A percentile compares a stretch with the other conserved stretches of the same genome.
Conservation (phyloP, 2,797 vertebrate species). For the Esox masquinongy region DNA sequence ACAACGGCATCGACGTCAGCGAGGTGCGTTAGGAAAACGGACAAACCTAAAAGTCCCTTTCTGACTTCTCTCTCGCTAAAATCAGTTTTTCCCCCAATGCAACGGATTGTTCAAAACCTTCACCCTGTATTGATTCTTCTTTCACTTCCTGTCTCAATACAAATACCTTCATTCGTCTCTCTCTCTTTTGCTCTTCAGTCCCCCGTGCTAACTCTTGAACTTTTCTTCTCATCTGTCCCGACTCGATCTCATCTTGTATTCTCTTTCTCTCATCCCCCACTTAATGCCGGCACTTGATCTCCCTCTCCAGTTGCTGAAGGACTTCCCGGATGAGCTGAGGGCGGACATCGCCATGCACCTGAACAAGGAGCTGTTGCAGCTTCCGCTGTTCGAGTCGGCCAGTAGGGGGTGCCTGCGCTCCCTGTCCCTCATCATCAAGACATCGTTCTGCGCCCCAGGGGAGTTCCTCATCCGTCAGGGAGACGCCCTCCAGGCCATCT, state of each 20-base stretch:
- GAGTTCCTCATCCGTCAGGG: slow-evolving; percentile 89
- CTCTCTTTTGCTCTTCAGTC: not conserved
- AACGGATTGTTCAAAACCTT: not conserved
- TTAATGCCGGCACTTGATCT: too few species aligned
- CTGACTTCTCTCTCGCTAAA: not conserved
- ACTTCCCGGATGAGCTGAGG: slow-evolving; percentile 86
- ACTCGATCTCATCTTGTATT: not conserved
- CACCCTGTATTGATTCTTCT: not conserved
- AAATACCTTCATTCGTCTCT: too few species aligned
- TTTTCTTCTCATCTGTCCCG: not conserved
- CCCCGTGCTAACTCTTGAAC: not conserved
- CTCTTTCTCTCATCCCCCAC: not conserved
- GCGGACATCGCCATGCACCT: slow-evolving; percentile 90
- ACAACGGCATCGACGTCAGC: slow-evolving; percentile 88
- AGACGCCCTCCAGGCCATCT: slow-evolving; percentile 87
- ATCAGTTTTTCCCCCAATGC: not conserved
- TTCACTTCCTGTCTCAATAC: not conserved
- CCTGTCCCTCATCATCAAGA: slow-evolving; percentile 88
- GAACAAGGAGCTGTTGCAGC: slow-evolving; percentile 88
- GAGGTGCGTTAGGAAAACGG: slow-evolving; percentile 49
- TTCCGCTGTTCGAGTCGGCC: slow-evolving; percentile 85
- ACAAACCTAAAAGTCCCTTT: not conserved
- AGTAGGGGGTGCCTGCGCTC: slow-evolving; percentile 88
- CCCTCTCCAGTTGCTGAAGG: slow-evolving; percentile 80
- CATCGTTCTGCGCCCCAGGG: slow-evolving; percentile 87